These are phyloP conservation scores for Drosophila mulleri DNA, from an alignment of 2,888 invertebrate species.

Conservation along the genomic window DNA sequence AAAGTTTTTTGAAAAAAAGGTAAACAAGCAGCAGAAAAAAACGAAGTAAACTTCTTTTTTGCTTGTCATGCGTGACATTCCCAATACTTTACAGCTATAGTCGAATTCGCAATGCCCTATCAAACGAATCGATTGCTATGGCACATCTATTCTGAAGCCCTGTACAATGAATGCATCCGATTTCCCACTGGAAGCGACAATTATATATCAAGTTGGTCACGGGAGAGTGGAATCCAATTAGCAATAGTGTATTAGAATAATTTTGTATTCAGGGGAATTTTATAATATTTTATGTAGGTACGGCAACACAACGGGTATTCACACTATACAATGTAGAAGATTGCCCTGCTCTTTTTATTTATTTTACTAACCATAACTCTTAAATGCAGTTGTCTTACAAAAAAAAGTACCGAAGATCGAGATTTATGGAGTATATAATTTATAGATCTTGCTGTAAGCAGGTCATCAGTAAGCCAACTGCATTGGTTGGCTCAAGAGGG, in stretches of 20 bases:
- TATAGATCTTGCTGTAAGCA: neutral
- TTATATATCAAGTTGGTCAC: conserved; percentile 51
- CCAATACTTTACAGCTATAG: conserved; percentile 4
- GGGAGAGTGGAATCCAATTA: conserved; percentile 51
- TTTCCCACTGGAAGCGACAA: neutral
- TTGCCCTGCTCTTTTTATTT: conserved; percentile 12
- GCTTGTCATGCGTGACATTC: conserved; percentile 31
- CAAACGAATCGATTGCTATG: conserved; percentile 20
- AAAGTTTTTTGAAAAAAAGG: conserved; percentile 28
- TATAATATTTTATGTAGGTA: neutral
- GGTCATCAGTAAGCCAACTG: neutral
- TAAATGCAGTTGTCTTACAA: neutral
- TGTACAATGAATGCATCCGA: neutral
- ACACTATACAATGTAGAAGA: conserved; percentile 23
- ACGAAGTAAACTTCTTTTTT: conserved; percentile 44
- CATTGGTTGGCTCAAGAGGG: neutral
- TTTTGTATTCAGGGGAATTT: conserved; percentile 35
- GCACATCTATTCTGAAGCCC: neutral
- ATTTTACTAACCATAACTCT: conserved; percentile 16
- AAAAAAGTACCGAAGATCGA: conserved; percentile 5
- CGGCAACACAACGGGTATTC: conserved; percentile 24
- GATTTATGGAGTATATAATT: neutral
- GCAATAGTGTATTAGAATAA: conserved; percentile 17
- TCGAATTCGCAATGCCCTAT: conserved; percentile 32
- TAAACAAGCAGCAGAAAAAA: conserved; percentile 49